Evolutionary conservation across 1,140 invertebrate genomes (phyloP).

Genomic region (Drosophila pachea): DNA sequence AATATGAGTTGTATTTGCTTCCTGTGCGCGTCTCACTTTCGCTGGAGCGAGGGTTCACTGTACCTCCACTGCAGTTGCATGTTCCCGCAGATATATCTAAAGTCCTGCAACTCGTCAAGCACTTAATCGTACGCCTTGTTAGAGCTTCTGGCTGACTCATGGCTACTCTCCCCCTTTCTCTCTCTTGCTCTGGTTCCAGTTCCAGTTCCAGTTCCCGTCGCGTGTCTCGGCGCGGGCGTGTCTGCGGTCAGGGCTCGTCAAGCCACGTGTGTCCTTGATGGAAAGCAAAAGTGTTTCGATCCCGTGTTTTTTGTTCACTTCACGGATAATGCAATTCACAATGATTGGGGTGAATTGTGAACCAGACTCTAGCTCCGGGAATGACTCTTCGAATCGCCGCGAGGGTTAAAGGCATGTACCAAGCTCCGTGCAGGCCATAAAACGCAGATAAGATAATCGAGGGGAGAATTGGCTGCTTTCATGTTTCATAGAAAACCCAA

Average conservation of each 20-base stretch:
- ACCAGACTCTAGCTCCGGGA: background rate
- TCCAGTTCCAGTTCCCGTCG: background rate
- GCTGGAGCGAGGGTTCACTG: slow-evolving; percentile 9
- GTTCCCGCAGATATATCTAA: slow-evolving; percentile 14
- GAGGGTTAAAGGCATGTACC: background rate
- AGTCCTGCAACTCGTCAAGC: slow-evolving; percentile 55
- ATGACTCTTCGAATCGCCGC: slow-evolving; percentile 1
- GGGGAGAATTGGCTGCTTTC: background rate
- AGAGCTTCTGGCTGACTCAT: slow-evolving; percentile 59
- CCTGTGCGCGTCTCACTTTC: slow-evolving; percentile 14
- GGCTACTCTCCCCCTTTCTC: background rate
- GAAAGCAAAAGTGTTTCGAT: slow-evolving; percentile 39
- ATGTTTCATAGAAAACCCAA: background rate
- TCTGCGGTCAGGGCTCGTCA: slow-evolving; percentile 30
- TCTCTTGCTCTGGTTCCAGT: slow-evolving; percentile 2
- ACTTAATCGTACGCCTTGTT: slow-evolving; percentile 49
- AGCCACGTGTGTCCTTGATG: slow-evolving; percentile 52
- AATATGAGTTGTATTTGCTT: slow-evolving; percentile 31
- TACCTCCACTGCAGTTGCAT: slow-evolving; percentile 25
- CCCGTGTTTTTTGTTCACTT: background rate
- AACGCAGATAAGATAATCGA: slow-evolving; percentile 5
- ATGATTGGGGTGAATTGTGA: slow-evolving; percentile 24
- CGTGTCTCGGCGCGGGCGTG: slow-evolving; percentile 47
- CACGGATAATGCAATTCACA: slow-evolving; percentile 28
- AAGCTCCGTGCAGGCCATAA: background rate